Evolutionary conservation across 2,113 vertebrate genomes (phyloP), one percentile per base, ranked within the genome.

Genomic region (Etheostoma cragini): DNA sequence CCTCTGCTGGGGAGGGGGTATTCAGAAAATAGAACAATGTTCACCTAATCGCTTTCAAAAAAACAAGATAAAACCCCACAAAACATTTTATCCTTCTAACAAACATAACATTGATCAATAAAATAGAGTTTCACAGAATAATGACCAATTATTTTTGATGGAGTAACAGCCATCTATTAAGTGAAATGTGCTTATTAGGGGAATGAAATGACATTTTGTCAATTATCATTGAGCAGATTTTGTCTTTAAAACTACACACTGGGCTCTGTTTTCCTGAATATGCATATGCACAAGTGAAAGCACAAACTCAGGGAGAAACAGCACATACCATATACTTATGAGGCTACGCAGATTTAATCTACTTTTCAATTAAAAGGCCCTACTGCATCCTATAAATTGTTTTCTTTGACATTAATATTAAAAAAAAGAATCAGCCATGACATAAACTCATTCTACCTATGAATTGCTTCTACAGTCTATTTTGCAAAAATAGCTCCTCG

Each of bases 1-100:
- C 14, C 42, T 76, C 54, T 79, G 74, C 57, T 75, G 73, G 54
- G 70, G 24, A 13, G 47, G 57, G 22, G 7, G 3, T 11, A 26
- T 19, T 50, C 8, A 26, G 22, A 46, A 15, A 67, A 61, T 1
- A 47, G 13, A 71, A 72, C 47, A 74, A 62, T 50, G 53, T 62
- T 72, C 7, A 50, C 72, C 7, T 76, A 33, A n/a, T 65, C 62
- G 52, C 14, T 72, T 76, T 79, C 3, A 67, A 19, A 64, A 63
- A 38, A 72, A 45, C 7, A 26, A 60, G 53, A 78, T 64, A 54
- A 74, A 72, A 17, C 22, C 52, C 15, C 8, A 60, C 12, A 50
- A 50, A 61, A 76, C 54, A 26, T 60, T 15, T 7, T 71, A 35
- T 46, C 24, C 11, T 22, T 14, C 61, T 19, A 22, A 38, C 8